These are phyloP conservation scores for Acronicta aceris DNA, from an alignment of 2,888 invertebrate species.

Conservation along the genomic window DNA sequence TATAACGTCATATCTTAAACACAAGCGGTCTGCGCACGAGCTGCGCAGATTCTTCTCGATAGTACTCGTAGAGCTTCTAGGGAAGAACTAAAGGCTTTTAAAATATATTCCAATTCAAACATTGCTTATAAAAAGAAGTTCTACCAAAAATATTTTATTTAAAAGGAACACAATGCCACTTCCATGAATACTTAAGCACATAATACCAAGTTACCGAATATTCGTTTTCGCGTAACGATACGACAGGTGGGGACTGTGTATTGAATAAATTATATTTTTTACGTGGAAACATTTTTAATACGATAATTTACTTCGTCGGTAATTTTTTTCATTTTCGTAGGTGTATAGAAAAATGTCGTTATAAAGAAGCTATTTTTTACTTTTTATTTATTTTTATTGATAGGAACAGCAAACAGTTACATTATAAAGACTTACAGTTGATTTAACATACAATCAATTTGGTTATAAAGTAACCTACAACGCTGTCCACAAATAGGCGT, in stretches of 20 bases:
- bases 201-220: conserved; percentile 56
- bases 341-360: background rate
- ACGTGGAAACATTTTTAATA: conserved; percentile 31
- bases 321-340: background rate
- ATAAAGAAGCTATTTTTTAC: background rate
- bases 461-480: too few species aligned
- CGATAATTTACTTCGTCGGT: conserved; percentile 9
- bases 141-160: too few species aligned
- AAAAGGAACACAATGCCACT: conserved; percentile 42
- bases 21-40: too few species aligned
- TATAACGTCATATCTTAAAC: too few species aligned
- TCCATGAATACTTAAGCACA: conserved; percentile 54
- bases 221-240: conserved; percentile 51
- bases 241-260: conserved; percentile 55
- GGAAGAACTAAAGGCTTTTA: background rate
- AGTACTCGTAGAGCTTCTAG: background rate
- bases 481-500: too few species aligned
- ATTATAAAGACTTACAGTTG: too few species aligned
- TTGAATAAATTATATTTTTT: conserved; percentile 62
- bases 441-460: too few species aligned
- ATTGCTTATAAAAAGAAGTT: too few species aligned
- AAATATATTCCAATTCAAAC: background rate
- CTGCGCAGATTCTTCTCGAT: too few species aligned
- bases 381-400: too few species aligned
- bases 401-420: too few species aligned